These are phyloP conservation scores for Bubo blakistoni DNA, from an alignment of 2,113 vertebrate species.

Conservation along the genomic window DNA sequence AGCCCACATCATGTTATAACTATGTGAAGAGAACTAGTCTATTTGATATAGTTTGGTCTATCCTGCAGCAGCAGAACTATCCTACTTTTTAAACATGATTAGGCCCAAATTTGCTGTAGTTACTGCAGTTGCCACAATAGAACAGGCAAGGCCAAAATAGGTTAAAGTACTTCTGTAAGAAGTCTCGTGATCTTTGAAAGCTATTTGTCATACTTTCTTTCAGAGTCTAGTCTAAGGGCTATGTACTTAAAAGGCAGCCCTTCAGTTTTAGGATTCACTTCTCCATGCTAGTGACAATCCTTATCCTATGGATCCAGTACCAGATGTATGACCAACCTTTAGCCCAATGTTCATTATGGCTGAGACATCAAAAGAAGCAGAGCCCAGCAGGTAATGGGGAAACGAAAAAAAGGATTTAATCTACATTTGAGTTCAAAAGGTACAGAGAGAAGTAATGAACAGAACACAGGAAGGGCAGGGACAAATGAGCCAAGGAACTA, in stretches of 20 bases:
- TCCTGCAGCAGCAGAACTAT: not conserved
- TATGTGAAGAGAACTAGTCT: not conserved
- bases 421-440: not conserved
- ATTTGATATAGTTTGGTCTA: not conserved
- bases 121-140: not conserved
- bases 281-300: not conserved
- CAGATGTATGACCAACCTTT: not conserved
- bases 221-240: not conserved
- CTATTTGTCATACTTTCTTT: not conserved
- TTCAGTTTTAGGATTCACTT: not conserved
- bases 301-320: not conserved
- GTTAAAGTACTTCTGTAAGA: not conserved
- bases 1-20: not conserved
- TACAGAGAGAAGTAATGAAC: not conserved
- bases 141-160: not conserved
- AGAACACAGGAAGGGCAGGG: slow-evolving; percentile 19
- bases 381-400: not conserved
- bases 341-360: not conserved
- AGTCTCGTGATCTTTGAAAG: not conserved
- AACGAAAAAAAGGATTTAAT: not conserved
- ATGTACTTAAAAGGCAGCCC: not conserved
- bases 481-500: not conserved
- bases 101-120: not conserved
- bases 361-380: not conserved
- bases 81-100: not conserved